These are phyloP conservation scores for Cygnus olor DNA, from an alignment of 2,797 vertebrate genomes.

Conservation along the genomic window DNA sequence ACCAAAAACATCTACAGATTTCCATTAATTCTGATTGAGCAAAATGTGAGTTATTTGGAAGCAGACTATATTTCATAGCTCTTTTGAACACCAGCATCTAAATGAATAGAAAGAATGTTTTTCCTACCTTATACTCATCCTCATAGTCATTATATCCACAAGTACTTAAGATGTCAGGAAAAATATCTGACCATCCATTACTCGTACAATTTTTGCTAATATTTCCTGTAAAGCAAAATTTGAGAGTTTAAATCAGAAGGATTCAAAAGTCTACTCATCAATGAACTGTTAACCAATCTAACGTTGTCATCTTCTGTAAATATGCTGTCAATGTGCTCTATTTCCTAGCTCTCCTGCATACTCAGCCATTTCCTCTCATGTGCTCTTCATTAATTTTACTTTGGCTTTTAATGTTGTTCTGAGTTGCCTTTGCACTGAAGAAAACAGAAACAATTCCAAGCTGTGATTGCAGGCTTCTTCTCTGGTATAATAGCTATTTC, in stretches of 20 bases:
- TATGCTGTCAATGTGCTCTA: neutral
- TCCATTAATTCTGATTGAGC: neutral
- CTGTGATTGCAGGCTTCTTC: neutral
- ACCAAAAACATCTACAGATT: neutral
- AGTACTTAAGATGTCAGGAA: constrained; percentile 85
- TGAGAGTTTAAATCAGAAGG: neutral
- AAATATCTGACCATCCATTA: constrained; percentile 87
- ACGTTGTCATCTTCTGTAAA: neutral
- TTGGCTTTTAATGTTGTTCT: neutral
- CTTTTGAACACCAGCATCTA: neutral
- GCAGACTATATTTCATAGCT: neutral
- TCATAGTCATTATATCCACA: constrained; percentile 80
- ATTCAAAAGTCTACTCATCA: neutral
- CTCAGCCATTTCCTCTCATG: neutral
- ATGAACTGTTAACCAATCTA: neutral
- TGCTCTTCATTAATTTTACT: neutral
- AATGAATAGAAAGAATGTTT: neutral
- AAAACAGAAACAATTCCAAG: neutral
- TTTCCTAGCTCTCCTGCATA: neutral
- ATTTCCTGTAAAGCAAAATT: constrained; percentile 81
- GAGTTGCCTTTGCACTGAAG: neutral
- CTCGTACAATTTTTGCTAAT: constrained; percentile 91
- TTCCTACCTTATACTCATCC: constrained; percentile 83
- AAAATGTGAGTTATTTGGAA: neutral
- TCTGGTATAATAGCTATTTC: neutral